A percentile compares a stretch with the other conserved stretches of the same genome.
These are phyloP conservation scores for Drymonia ruficornis DNA, from an alignment of 2,888 invertebrate genomes.

Conservation along the genomic window DNA sequence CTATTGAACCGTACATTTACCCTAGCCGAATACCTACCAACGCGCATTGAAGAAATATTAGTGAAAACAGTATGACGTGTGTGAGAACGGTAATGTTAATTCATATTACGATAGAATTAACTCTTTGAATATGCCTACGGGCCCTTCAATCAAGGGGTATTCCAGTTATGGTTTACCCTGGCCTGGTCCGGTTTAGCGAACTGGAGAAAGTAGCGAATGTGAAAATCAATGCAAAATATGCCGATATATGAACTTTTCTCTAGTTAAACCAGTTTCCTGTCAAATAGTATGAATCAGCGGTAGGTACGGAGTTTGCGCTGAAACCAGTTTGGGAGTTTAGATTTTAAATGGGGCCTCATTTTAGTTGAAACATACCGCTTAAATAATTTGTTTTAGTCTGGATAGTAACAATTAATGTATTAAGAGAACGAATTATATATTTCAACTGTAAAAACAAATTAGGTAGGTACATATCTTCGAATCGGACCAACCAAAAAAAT, in stretches of 20 bases:
- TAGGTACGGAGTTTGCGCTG: slow-evolving; percentile 38
- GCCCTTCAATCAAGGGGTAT: too few species aligned
- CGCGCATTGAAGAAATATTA: background rate
- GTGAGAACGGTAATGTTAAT: too few species aligned
- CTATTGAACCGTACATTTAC: slow-evolving; percentile 15
- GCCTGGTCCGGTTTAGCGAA: background rate
- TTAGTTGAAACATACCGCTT: slow-evolving; percentile 35
- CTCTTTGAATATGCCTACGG: too few species aligned
- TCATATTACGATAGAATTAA: too few species aligned
- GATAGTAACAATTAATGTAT: background rate
- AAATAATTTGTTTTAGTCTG: background rate
- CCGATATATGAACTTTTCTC: slow-evolving; percentile 34
- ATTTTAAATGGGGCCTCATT: slow-evolving; percentile 48
- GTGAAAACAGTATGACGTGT: too few species aligned
- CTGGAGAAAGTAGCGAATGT: slow-evolving; percentile 3
- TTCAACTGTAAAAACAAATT: too few species aligned
- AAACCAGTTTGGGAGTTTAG: slow-evolving; percentile 62
- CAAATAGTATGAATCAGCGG: slow-evolving; percentile 46
- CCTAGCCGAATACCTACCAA: background rate
- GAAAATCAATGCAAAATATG: slow-evolving; percentile 11
- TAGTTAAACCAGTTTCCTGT: slow-evolving; percentile 46
- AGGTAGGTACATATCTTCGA: too few species aligned
- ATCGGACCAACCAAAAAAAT: too few species aligned
- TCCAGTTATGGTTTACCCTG: background rate
- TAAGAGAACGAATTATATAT: slow-evolving; percentile 6